Conservation (phyloP, 1,140 invertebrate genomes). For the Zaprionus davidi region DNA sequence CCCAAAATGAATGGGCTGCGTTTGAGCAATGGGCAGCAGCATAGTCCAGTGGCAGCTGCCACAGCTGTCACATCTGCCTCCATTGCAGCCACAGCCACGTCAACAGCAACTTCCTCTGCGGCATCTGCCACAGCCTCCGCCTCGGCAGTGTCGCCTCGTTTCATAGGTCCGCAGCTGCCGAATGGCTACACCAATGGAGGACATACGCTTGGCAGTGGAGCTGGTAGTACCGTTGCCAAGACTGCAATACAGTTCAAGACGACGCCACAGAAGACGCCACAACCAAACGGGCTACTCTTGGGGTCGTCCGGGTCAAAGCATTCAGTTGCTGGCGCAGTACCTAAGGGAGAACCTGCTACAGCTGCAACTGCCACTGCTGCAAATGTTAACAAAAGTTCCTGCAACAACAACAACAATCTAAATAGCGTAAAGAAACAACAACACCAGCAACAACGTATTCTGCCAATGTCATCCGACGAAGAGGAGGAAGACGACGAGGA, state of each 20-base stretch:
- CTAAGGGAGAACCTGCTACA: constrained; percentile 60
- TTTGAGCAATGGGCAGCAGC: constrained; percentile 57
- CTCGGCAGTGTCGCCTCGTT: constrained; percentile 40
- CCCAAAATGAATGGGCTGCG: constrained; percentile 65
- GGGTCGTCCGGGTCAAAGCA: constrained; percentile 61
- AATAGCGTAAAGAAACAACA: constrained; percentile 32
- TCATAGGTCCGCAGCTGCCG: constrained; percentile 77
- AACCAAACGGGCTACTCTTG: constrained; percentile 60
- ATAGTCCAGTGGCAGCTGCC: constrained; percentile 28
- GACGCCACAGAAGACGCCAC: constrained; percentile 37
- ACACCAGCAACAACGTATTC: constrained; percentile 61
- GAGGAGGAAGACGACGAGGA: constrained; percentile 43
- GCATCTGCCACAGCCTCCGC: constrained; percentile 44
- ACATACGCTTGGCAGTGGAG: constrained; percentile 23
- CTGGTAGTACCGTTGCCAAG: constrained; percentile 20
- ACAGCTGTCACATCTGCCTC: constrained; percentile 1
- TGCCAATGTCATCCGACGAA: constrained; percentile 74
- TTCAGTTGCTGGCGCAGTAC: constrained; percentile 56
- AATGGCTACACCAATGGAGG: constrained; percentile 62
- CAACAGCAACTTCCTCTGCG: constrained; percentile 18
- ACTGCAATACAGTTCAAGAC: constrained; percentile 57
- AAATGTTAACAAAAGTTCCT: constrained; percentile 81
- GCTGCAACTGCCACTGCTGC: constrained; percentile 51
- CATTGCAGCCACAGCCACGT: constrained; percentile 53
- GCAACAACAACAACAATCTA: constrained; percentile 51